Conservation (phyloP, 2,888 invertebrate species). For the Amphimallon solstitiale region DNA sequence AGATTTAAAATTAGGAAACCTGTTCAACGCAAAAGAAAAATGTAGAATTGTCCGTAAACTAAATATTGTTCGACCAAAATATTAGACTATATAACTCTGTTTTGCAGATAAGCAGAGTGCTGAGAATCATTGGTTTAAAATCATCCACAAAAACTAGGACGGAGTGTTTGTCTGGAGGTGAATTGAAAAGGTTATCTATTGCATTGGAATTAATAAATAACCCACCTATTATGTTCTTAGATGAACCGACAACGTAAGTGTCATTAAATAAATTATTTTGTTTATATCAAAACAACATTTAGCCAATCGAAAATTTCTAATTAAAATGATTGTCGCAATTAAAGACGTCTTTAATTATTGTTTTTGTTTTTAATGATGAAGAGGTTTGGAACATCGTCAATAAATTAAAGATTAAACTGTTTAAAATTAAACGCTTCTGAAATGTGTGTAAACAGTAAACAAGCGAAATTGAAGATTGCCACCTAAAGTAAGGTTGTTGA, state of each 20-base stretch:
- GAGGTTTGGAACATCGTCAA: too few relatives aligned
- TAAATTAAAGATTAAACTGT: too few relatives aligned
- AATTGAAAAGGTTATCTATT: conserved; percentile 78
- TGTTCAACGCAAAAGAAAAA: conserved; percentile 11
- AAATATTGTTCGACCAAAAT: not conserved
- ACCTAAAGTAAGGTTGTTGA: too few relatives aligned
- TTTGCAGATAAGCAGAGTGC: conserved; percentile 41
- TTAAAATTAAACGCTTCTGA: too few relatives aligned
- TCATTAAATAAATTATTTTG: too few relatives aligned
- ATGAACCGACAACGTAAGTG: conserved; percentile 83
- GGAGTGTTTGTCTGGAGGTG: conserved; percentile 78
- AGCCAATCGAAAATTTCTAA: too few relatives aligned
- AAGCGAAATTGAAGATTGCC: too few relatives aligned
- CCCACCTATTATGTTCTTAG: conserved; percentile 83
- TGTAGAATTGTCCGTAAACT: conserved; percentile 8
- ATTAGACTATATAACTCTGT: not conserved
- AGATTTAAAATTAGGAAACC: conserved; percentile 13
- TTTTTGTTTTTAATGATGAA: too few relatives aligned
- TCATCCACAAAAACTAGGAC: conserved; percentile 73
- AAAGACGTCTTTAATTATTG: too few relatives aligned
- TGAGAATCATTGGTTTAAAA: conserved; percentile 75
- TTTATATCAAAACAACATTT: too few relatives aligned
- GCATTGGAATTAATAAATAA: conserved; percentile 84
- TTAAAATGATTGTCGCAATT: too few relatives aligned
- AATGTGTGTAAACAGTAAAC: too few relatives aligned